phyloP scores from a whole-genome alignment of 2,113 vertebrate species.

The Synchiropus splendidus region DNA sequence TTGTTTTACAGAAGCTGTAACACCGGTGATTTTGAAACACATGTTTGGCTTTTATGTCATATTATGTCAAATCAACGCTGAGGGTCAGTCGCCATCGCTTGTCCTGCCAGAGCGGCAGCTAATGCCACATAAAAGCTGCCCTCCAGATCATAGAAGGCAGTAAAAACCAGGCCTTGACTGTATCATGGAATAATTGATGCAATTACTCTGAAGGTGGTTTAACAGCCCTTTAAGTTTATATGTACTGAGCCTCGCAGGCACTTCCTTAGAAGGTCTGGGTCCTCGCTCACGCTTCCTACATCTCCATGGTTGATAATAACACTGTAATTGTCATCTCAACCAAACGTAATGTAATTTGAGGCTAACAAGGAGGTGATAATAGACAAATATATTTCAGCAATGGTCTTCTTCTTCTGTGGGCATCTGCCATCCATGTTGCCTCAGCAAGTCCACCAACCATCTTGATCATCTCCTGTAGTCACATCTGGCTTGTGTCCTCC shows the following conservation, averaged over 20 bases:
- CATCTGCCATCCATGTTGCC: too few species aligned
- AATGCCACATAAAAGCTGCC: constrained; percentile 52
- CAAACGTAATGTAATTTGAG: too few species aligned
- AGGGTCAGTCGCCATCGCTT: constrained; percentile 25
- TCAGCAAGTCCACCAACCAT: too few species aligned
- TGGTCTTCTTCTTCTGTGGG: too few species aligned
- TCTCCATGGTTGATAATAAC: neutral
- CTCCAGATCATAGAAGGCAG: constrained; percentile 29
- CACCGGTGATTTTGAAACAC: constrained; percentile 6
- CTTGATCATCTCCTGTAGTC: too few species aligned
- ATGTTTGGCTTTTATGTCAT: constrained; percentile 24
- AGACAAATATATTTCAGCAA: too few species aligned
- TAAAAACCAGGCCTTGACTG: constrained; percentile 43
- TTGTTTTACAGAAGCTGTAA: constrained; percentile 20
- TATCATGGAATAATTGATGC: constrained; percentile 39
- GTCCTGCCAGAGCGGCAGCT: constrained; percentile 41
- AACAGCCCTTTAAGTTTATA: constrained; percentile 25
- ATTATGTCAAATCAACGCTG: constrained; percentile 39
- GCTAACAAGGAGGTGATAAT: too few species aligned
- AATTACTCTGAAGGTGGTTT: constrained; percentile 42
- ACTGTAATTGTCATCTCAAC: too few species aligned
- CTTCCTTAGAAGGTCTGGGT: too few species aligned
- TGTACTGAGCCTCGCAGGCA: neutral
- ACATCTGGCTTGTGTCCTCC: too few species aligned
- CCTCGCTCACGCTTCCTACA: neutral